Base-by-base conservation (phyloP, 2,888 invertebrate species). In the Drosophila yooni region DNA sequence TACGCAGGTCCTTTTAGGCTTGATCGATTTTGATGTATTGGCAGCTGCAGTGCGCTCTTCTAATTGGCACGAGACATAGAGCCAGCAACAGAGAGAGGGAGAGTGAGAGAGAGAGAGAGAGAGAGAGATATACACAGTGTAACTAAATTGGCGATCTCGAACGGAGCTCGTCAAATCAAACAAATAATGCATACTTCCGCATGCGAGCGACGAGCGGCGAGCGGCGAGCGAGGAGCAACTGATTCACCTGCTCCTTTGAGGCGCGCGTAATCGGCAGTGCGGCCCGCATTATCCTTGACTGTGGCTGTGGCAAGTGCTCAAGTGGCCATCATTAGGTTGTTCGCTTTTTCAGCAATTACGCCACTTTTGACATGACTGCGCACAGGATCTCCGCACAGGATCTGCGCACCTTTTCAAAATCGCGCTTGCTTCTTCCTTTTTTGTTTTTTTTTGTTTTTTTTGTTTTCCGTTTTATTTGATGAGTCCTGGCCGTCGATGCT, bases 171-270 rank as follows among this genome's bases (percentile, higher is more conserved):
- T 80, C 73, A 79, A 82, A 85, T 90, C 82, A 81, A 81, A 76
- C 61, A 67, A 79, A 76, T 76, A 85, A 77, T 62, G 89, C 91
- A 83, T 88, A 88, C 89, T 91, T 91, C 89, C 91, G 91, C 74
- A 70, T 63, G 52, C 34, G 70, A 31, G 18, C 11, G 36, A 38
- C 4, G 2, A 54, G 18, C 6, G 34, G 2, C 18, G 21, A 6
- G 34, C 7, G 21, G 21, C 2, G 31, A 31, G 5, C 46, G 21
- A 27, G 29, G 63, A 68, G 59, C 54, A 68, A 69, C 73, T 74
- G 88, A 89, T 85, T 91, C 88, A 88, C 91, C 88, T 88, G 88
- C 89, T 84, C 72, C 62, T 75, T 75, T 46, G 46, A 8, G 73
- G 79, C 72, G 75, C 79, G 79, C 65, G 74, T 80, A 68, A 67